These are phyloP conservation scores for Heliconius hermathena DNA, from an alignment of 1,140 invertebrate species.

Conservation along the genomic window DNA sequence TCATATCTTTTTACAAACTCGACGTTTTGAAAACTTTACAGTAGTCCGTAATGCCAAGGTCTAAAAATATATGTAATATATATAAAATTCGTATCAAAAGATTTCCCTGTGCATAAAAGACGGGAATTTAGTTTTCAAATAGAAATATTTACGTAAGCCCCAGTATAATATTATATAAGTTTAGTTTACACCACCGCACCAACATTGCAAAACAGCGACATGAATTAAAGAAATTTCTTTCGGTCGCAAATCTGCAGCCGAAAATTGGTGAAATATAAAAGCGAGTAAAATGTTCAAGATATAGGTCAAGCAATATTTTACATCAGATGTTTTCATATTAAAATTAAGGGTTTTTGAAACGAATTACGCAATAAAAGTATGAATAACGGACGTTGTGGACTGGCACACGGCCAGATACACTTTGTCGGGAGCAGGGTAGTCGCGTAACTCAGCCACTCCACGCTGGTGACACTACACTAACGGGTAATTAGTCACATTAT, in stretches of 20 bases:
- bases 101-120: neutral
- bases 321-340: constrained; percentile 9
- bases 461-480: neutral
- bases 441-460: neutral
- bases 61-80: too few relatives aligned
- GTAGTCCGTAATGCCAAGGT: too few relatives aligned
- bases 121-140: neutral
- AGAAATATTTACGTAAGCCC: neutral
- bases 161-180: neutral
- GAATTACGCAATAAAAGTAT: constrained; percentile 4
- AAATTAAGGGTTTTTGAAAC: constrained; percentile 4
- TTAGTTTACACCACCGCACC: neutral
- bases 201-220: neutral
- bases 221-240: neutral
- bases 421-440: neutral
- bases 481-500: neutral
- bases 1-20: too few relatives aligned
- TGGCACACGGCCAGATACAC: neutral
- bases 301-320: neutral
- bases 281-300: neutral
- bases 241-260: neutral
- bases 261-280: neutral
- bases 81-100: too few relatives aligned
- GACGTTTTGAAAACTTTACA: too few relatives aligned
- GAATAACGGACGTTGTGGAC: neutral